Evolutionary conservation across 1,140 invertebrate genomes (phyloP).

Genomic region (Euschistus heros): DNA sequence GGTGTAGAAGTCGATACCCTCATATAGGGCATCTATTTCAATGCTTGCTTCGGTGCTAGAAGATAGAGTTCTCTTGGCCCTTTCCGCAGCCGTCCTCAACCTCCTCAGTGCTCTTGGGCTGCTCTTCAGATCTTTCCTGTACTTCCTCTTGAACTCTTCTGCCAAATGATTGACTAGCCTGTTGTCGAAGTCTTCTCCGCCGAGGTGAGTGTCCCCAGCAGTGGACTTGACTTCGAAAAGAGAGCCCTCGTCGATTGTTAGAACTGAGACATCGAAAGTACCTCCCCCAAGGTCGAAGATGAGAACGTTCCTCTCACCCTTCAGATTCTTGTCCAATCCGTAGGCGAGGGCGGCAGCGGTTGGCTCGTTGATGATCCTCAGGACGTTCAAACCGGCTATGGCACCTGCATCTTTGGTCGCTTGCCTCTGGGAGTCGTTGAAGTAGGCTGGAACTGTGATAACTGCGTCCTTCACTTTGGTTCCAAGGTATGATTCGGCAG

Average conservation of each 20-base stretch:
- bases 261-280: slow-evolving; percentile 73
- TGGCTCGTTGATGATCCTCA: no score
- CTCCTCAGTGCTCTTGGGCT: slow-evolving; percentile 45
- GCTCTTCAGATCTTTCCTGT: slow-evolving; percentile 40
- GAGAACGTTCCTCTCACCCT: slow-evolving; percentile 61
- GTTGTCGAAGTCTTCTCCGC: no score
- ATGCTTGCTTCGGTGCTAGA: slow-evolving; percentile 46
- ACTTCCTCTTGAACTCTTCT: slow-evolving; percentile 45
- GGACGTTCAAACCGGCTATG: no score
- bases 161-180: no score
- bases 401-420: no score
- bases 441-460: slow-evolving; percentile 56
- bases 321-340: slow-evolving; percentile 62
- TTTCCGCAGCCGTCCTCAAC: slow-evolving; percentile 52
- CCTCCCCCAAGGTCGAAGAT: slow-evolving; percentile 56
- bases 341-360: slow-evolving; percentile 66
- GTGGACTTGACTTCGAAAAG: no score
- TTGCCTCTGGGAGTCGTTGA: slow-evolving; percentile 58
- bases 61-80: slow-evolving; percentile 46
- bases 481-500: slow-evolving; percentile 45
- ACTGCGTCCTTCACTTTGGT: slow-evolving; percentile 39
- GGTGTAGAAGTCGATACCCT: slow-evolving; percentile 49
- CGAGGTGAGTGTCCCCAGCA: no score
- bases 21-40: slow-evolving; percentile 45
- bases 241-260: no score